Evolutionary conservation across 2,113 vertebrate species (phyloP), one percentile per base, ranked within the genome.

Genomic region (Pagrus major): DNA sequence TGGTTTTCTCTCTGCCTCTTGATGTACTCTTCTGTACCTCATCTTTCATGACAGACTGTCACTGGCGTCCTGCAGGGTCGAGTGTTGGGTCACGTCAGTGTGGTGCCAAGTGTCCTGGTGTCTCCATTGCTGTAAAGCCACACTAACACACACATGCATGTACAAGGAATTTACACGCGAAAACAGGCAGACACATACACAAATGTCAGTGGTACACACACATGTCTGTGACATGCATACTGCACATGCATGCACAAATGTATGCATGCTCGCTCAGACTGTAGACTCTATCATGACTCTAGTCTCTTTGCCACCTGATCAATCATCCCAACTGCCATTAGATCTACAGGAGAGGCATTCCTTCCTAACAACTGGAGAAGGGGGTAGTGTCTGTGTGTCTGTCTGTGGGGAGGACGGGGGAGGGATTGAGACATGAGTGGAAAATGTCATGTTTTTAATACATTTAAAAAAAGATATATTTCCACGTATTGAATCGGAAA

Each of bases 51-150:
- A 75, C 83, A 67, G 71, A 77, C 83, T 85, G 86, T 84, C 78
- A 61, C 39, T 87, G 71, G 78, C 46, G 20, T 89, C 81, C 81
- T 65, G 76, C 56, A 9, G 84, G 90, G 89, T 92, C 85, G 11
- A 83, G 61, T 69, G 81, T 78, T 81, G 85, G 88, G 93, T 91
- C 91, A 86, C 60, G 44, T 90, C 86, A 87, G 60, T 88, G 84
- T 81, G 85, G 87, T 91, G 92, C 86, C 92, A 88, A 92, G 80
- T 88, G 88, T 88, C 87, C 66, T 66, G 85, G 85, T 84, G 86
- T 90, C 88, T 89, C 76, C 85, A 81, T 87, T 49, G 78, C 87
- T 83, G 77, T 77, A 86, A 86, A 87, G 78, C 72, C 86, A 84
- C 41, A 83, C 76, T 65, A 61, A 64, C 71, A 64, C 75, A 83